Evolutionary conservation across 2,113 vertebrate genomes (phyloP).

Genomic region (Otus sunia): DNA sequence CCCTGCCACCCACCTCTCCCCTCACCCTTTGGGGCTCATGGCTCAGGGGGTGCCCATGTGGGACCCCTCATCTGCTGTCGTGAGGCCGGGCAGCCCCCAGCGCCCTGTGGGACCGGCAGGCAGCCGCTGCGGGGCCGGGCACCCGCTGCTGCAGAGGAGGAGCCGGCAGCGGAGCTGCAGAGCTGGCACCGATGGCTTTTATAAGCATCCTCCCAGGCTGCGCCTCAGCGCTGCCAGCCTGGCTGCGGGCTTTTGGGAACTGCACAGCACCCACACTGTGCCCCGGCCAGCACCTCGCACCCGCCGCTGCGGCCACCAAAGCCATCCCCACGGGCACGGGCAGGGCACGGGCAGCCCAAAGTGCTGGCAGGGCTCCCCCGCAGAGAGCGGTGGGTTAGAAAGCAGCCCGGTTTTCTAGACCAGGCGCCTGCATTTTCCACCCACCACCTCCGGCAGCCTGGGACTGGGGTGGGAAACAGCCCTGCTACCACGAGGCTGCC

Average conservation of each 20-base stretch:
- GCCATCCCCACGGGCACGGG: fast-evolving
- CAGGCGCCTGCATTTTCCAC: not conserved
- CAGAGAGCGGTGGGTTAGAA: not conserved
- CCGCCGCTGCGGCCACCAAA: fast-evolving
- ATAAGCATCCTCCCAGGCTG: not conserved
- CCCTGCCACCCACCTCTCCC: not conserved
- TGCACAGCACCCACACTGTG: not conserved
- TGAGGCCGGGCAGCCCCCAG: not conserved
- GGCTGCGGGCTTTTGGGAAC: not conserved
- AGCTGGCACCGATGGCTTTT: not conserved
- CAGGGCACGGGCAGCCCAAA: not conserved
- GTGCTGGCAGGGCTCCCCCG: not conserved
- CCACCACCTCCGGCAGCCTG: not conserved
- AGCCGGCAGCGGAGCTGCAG: not conserved
- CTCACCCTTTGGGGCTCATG: fast-evolving
- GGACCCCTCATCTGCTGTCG: fast-evolving
- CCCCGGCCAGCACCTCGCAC: fast-evolving
- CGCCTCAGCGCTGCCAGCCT: not conserved
- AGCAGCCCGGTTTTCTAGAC: not conserved
- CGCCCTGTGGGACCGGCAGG: not conserved
- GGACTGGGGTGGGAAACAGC: not conserved
- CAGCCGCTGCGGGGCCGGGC: not conserved
- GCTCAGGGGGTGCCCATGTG: fast-evolving
- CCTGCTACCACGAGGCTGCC: fast-evolving
- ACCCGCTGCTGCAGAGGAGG: not conserved